phyloP scores from a whole-genome alignment of 2,888 invertebrate species.

The Torymus auratus region DNA sequence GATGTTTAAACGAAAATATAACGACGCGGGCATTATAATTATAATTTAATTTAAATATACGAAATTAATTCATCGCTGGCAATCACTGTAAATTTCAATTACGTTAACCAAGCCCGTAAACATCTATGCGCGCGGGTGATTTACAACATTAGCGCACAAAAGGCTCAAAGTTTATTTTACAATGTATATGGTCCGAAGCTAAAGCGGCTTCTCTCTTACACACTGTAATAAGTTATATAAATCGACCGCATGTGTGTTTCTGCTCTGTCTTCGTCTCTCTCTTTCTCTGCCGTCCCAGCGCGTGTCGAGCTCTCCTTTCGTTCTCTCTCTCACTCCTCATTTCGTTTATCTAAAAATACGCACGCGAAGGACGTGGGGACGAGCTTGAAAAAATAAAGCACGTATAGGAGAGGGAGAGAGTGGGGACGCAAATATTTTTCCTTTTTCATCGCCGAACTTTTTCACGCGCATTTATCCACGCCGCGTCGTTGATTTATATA shows the following conservation, averaged over 20 bases:
- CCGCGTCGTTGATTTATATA: conserved; percentile 47
- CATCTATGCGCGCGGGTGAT: too few relatives aligned
- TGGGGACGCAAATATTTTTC: conserved; percentile 40
- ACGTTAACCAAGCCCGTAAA: background rate
- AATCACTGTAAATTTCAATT: conserved; percentile 20
- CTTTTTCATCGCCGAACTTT: conserved; percentile 45
- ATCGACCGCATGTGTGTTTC: conserved; percentile 43
- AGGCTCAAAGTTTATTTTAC: background rate
- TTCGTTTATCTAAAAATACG: conserved; percentile 52
- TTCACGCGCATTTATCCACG: conserved; percentile 37
- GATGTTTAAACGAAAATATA: too few relatives aligned
- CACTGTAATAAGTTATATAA: conserved; percentile 54
- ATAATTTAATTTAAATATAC: conserved; percentile 3
- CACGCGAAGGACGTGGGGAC: conserved; percentile 42
- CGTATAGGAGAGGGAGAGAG: background rate
- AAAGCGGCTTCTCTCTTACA: background rate
- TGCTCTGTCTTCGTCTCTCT: conserved; percentile 21
- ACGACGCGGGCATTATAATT: background rate
- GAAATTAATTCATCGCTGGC: background rate
- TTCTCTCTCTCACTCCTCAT: conserved; percentile 19
- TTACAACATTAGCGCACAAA: too few relatives aligned
- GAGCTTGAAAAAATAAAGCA: conserved; percentile 29
- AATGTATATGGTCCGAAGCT: background rate
- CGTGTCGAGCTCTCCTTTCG: background rate
- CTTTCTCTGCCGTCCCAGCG: background rate